Base-by-base conservation (phyloP, 1,140 invertebrate genomes). In the Drosophila tropicalis region DNA sequence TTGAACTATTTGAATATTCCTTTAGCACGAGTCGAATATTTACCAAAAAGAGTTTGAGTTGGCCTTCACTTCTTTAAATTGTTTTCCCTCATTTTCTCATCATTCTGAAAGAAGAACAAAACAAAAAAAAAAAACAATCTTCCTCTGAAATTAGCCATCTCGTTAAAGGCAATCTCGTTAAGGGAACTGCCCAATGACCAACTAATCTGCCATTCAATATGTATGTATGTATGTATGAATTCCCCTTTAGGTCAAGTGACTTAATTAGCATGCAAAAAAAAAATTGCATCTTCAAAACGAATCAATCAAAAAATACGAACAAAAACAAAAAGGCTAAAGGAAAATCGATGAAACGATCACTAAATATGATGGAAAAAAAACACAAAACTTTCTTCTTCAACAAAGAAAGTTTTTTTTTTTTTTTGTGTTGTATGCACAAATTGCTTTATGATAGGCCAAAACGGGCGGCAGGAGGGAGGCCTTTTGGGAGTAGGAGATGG, bases 261-360 rank as follows among this genome's bases (percentile, higher is more conserved):
- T 87, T 87, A 87, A 87, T 87, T 89, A 87, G 84, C 83, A 87
- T 87, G 79, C 76, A 55, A 72, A 86, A 13, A 39, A 39, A 54
- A 72, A 86, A 76, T 67, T 64, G 74, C 60, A 77, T 66, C 58
- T 54, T 36, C 15, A 65, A 55, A 67, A 83, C 81, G 80, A 89
- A 87, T 87, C 83, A 89, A 78, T 78, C 68, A 78, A 67, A 71
- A 66, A 41, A 56, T 34, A 3, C 10, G 41, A 39, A 76, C 58
- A 77, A 67, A 58, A 61, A 54, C 10, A 58, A 57, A 2, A 19
- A 6, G n/a, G n/a, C 3, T 17, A 56, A 63, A 62, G 34, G 29
- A 69, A 54, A 47, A 51, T 34, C 40, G 57, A 62, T 41, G 5
- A 70, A 67, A 40, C 51, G 56, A 62, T 62, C 19, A 15, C 25